These are phyloP conservation scores for Argyrosomus regius DNA, from an alignment of 2,797 vertebrate genomes.

Conservation along the genomic window DNA sequence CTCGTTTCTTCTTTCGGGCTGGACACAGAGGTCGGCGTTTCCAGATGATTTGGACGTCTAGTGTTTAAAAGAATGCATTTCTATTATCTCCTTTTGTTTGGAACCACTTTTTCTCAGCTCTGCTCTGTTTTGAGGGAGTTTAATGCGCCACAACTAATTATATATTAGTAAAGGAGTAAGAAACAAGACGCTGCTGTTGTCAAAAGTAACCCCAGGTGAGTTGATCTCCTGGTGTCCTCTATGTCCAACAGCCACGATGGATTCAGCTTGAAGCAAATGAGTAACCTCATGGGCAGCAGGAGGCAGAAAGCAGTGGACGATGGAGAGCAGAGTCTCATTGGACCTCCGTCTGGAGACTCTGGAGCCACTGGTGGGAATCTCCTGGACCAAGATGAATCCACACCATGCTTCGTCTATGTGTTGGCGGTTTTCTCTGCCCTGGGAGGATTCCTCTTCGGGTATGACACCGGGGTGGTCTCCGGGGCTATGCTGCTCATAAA, in stretches of 20 bases:
- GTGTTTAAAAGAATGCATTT: background rate
- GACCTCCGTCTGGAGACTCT: conserved; percentile 53
- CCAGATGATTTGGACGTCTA: background rate
- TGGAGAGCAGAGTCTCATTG: conserved; percentile 84
- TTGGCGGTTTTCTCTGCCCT: conserved; percentile 92
- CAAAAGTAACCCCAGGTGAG: background rate
- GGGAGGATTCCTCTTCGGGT: conserved; percentile 97
- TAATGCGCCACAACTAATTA: background rate
- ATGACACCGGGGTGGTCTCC: conserved; percentile 97
- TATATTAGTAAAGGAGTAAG: too few relatives aligned
- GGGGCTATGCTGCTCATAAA: conserved; percentile 96
- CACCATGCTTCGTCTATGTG: conserved; percentile 88
- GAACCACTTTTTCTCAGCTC: background rate
- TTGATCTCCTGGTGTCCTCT: background rate
- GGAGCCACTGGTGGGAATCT: conserved; percentile 65
- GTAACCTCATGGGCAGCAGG: conserved; percentile 86
- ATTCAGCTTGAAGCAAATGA: conserved; percentile 84
- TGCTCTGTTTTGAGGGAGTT: background rate
- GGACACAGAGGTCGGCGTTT: background rate
- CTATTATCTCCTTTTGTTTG: background rate
- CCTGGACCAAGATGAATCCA: conserved; percentile 73
- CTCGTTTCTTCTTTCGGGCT: background rate
- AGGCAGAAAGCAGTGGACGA: conserved; percentile 76
- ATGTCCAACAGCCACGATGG: conserved; percentile 76
- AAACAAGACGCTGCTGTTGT: background rate